Base-by-base conservation (phyloP, 1,140 invertebrate genomes). In the Solenopsis fugax region DNA sequence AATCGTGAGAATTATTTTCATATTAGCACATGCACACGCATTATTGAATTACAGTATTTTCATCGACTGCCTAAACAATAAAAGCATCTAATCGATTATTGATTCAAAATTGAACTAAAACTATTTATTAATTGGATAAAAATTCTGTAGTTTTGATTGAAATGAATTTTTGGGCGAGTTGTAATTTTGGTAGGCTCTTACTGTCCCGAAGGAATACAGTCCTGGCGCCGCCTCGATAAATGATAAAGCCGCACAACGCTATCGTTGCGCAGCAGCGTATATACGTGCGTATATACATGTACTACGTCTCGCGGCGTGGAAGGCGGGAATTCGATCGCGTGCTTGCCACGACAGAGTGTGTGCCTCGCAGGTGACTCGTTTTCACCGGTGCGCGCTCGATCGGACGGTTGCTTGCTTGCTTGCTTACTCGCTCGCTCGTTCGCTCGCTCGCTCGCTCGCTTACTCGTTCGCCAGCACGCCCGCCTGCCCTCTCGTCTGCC, bases 261-360 rank as follows among this genome's bases (percentile, higher is more conserved):
- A 52, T 48, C 71, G 73, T 52, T 56, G 82, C 62, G 45, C 73
- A 80, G 60, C 60, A 58, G 52, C 67, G 34, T 62, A 69, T 45
- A 65, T 56, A 50, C 37, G 16, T 34, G 24, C 13, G 6, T 52
- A 29, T 52, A 86, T 21, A n/a, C 6, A 54, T 13, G 16, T 54
- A 54, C 1, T 24, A 48, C 45, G 58, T 72, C n/a, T 65, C 37
- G 18, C 6, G 65, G 65, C 45, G 37, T 7, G 56, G 87, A 91
- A 88, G 90, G 92, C 90, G 92, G 89, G 92, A 93, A 92, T 93
- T 93, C 92, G 92, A 93, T 92, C 91, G 91, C 75, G 60, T 72
- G 87, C 64, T 80, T 75, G 45, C 54, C 58, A 88, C 60, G 77
- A 80, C 71, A 52, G 41, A 76, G 85, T 72, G 78, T 85, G 45